A percentile compares a stretch with the other conserved stretches of the same genome.
Conservation (phyloP, 2,888 invertebrate species). For the Ecliptopera silaceata region DNA sequence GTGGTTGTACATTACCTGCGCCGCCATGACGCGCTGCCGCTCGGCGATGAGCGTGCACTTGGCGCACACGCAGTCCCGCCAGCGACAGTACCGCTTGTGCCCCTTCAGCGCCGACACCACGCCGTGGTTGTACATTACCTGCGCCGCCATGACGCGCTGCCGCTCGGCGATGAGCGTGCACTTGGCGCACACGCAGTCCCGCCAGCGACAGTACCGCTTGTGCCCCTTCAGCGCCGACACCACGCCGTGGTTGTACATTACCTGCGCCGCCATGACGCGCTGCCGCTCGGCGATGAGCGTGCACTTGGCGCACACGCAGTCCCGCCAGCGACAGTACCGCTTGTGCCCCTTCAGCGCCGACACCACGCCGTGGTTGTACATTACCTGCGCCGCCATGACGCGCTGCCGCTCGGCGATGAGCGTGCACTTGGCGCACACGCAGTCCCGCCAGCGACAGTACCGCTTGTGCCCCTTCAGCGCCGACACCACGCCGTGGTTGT, state of each 20-base stretch:
- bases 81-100: constrained; percentile 97
- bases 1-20: too few relatives aligned
- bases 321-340: constrained; percentile 98
- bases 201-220: too few relatives aligned
- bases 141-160: too few relatives aligned
- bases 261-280: constrained; percentile 99
- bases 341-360: constrained; percentile 97
- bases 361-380: constrained; percentile 98
- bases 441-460: constrained; percentile 98
- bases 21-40: constrained; percentile 98
- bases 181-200: too few relatives aligned
- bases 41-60: constrained; percentile 99
- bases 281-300: constrained; percentile 98
- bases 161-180: too few relatives aligned
- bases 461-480: constrained; percentile 97
- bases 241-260: too few relatives aligned
- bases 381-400: constrained; percentile 99
- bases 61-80: constrained; percentile 98
- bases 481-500: constrained; percentile 98
- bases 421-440: constrained; percentile 98
- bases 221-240: too few relatives aligned
- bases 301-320: constrained; percentile 99
- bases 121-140: constrained; percentile 99
- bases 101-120: constrained; percentile 98
- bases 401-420: constrained; percentile 98